A percentile compares a stretch with the other conserved stretches of the same genome.
phyloP scores from a whole-genome alignment of 1,140 invertebrate species.

The Glomeris maerens region DNA sequence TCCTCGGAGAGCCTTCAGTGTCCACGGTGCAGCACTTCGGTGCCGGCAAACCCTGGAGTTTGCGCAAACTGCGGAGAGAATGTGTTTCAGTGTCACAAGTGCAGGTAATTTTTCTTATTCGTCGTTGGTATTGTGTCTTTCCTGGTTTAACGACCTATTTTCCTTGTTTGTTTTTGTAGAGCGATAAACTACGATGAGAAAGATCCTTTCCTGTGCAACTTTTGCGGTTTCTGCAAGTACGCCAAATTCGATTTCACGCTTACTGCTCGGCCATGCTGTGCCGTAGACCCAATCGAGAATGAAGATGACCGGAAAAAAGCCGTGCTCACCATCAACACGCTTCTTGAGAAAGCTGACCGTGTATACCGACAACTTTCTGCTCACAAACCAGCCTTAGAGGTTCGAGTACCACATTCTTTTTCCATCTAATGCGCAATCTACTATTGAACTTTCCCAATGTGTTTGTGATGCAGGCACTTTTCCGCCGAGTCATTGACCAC shows the following conservation, averaged over 20 bases:
- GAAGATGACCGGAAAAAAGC: constrained; percentile 94
- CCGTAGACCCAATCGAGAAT: constrained; percentile 91
- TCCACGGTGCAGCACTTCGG: constrained; percentile 85
- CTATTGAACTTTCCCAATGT: constrained; percentile 1
- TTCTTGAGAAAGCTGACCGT: constrained; percentile 85
- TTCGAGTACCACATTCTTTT: constrained; percentile 23
- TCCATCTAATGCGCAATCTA: neutral
- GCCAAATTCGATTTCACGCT: constrained; percentile 95
- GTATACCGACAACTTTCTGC: constrained; percentile 79
- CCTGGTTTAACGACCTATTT: neutral
- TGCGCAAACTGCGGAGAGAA: constrained; percentile 97
- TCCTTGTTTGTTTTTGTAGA: constrained; percentile 29
- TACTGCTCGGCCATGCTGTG: constrained; percentile 76
- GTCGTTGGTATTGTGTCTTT: neutral
- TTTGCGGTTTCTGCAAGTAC: constrained; percentile 98
- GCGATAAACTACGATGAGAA: constrained; percentile 99
- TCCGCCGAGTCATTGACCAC: constrained; percentile 62
- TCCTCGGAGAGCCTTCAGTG: constrained; percentile 85
- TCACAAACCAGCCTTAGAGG: constrained; percentile 78
- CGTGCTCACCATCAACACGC: constrained; percentile 69
- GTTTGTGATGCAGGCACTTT: constrained; percentile 36
- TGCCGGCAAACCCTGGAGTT: constrained; percentile 91
- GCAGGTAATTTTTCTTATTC: constrained; percentile 43
- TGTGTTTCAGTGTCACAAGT: constrained; percentile 96
- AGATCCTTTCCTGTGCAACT: constrained; percentile 95